Evolutionary conservation across 2,888 invertebrate species (phyloP).

Genomic region (Octonoba sinensis): DNA sequence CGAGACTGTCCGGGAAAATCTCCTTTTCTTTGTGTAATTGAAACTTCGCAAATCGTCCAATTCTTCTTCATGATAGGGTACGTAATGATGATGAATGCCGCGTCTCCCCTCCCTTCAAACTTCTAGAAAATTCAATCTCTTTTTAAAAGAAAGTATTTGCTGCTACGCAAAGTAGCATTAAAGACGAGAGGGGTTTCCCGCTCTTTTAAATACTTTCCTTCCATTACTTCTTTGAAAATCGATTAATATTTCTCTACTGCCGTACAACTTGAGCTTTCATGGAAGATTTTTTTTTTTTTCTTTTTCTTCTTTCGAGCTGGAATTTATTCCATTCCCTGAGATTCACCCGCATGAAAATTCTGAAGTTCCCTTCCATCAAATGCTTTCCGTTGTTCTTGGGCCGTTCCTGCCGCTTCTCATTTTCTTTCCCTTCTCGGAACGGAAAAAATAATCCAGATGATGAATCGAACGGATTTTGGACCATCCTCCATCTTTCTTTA

Average conservation of each 20-base stretch:
- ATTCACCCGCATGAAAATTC: conserved; percentile 11
- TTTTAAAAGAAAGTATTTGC: too few species aligned
- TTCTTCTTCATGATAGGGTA: too few species aligned
- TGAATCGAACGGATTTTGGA: background rate
- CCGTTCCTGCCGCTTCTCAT: too few species aligned
- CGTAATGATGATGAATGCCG: too few species aligned
- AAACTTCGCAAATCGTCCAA: too few species aligned
- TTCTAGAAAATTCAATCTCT: too few species aligned
- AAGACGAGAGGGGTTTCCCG: background rate
- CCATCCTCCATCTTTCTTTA: background rate
- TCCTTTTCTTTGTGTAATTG: too few species aligned
- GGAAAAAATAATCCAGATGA: background rate
- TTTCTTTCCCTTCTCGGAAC: too few species aligned
- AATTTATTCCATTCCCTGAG: background rate
- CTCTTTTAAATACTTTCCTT: background rate
- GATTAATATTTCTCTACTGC: background rate
- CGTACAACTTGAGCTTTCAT: background rate
- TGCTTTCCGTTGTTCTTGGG: background rate
- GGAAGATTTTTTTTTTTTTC: background rate
- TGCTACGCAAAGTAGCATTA: too few species aligned
- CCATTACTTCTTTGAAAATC: background rate
- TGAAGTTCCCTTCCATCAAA: conserved; percentile 44
- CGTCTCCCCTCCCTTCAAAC: too few species aligned
- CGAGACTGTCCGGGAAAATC: too few species aligned
- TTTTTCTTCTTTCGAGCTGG: background rate